A percentile compares a stretch with the other conserved stretches of the same genome.
phyloP scores from a whole-genome alignment of 2,888 invertebrate genomes.

The Plemyria rubiginata region DNA sequence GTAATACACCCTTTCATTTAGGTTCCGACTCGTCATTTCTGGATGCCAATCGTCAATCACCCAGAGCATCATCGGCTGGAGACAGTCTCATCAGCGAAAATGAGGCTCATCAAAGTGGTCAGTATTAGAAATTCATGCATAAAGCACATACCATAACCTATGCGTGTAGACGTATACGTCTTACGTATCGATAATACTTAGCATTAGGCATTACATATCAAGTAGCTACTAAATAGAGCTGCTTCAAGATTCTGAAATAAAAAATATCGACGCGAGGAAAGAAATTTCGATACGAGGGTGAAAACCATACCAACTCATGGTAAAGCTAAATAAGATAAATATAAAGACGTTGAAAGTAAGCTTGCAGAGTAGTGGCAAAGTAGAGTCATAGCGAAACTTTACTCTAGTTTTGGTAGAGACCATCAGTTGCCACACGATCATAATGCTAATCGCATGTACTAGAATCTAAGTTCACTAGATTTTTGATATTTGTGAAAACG shows the following conservation, averaged over 20 bases:
- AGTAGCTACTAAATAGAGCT: conserved; percentile 4
- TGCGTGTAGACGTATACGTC: too few relatives aligned
- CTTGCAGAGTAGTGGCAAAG: conserved; percentile 81
- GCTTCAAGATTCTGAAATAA: background rate
- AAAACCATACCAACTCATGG: conserved; percentile 17
- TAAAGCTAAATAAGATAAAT: conserved; percentile 25
- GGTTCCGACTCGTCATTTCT: conserved; percentile 81
- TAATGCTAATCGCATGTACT: conserved; percentile 72
- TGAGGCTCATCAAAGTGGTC: conserved; percentile 81
- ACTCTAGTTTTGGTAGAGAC: conserved; percentile 72
- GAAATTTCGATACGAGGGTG: conserved; percentile 1
- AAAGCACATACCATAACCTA: background rate
- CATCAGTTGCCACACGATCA: conserved; percentile 79
- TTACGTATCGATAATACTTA: conserved; percentile 8
- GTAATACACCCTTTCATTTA: conserved; percentile 52
- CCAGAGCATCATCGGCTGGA: conserved; percentile 77
- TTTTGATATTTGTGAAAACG: conserved; percentile 8
- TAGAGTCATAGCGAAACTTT: conserved; percentile 85
- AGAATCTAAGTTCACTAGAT: conserved; percentile 42
- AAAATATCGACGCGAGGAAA: conserved; percentile 8
- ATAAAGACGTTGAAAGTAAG: conserved; percentile 50
- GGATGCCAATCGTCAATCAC: conserved; percentile 78
- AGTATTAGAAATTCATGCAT: conserved; percentile 51
- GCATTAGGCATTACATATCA: background rate
- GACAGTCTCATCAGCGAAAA: conserved; percentile 79